Percentiles rank a stretch among this genome's conserved stretches.
phyloP scores from a whole-genome alignment of 2,797 vertebrate species.

The Psittacula echo region DNA sequence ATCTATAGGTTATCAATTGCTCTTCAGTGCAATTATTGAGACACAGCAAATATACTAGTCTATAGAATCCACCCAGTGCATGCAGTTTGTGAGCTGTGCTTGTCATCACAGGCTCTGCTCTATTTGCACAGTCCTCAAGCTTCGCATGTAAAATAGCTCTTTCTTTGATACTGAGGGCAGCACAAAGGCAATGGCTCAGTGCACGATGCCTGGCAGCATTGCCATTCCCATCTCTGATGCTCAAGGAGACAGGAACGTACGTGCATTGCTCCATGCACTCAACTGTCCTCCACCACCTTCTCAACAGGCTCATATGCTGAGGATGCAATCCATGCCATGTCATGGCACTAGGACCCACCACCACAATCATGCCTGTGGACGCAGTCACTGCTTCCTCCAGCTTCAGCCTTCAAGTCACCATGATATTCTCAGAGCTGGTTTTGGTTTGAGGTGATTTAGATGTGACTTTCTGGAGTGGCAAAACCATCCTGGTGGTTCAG shows the following conservation, averaged over 20 bases:
- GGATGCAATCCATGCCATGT: accelerated
- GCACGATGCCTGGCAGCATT: accelerated
- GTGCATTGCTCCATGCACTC: accelerated
- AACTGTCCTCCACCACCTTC: neutral
- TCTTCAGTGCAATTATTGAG: neutral
- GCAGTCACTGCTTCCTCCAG: neutral
- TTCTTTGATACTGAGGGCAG: neutral
- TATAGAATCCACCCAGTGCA: neutral
- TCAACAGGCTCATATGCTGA: neutral
- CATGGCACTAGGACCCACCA: neutral
- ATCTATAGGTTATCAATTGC: neutral
- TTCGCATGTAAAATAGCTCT: neutral
- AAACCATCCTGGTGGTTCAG: neutral
- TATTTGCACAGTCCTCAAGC: neutral
- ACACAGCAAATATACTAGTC: neutral
- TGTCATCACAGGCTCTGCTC: neutral
- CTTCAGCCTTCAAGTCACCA: neutral
- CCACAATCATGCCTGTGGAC: accelerated
- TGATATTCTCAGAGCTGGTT: neutral
- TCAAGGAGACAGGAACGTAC: neutral
- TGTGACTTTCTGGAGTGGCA: neutral
- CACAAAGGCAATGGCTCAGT: neutral
- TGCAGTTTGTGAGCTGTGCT: neutral
- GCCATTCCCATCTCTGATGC: neutral
- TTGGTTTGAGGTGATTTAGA: neutral